phyloP scores from a whole-genome alignment of 2,797 vertebrate genomes.

The Peromyscus eremicus region DNA sequence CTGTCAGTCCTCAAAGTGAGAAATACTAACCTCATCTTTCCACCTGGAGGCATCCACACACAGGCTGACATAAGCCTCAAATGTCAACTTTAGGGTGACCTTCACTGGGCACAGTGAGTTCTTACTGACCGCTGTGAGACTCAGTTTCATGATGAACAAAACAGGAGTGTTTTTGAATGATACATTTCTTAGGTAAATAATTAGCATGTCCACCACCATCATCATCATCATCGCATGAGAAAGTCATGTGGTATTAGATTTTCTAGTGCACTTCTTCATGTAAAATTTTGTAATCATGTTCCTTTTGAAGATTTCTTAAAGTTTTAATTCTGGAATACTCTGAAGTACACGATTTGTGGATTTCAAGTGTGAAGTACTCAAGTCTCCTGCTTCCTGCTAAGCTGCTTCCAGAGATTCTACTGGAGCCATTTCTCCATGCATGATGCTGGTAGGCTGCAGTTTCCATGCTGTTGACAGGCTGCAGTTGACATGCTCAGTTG shows the following conservation, averaged over 20 bases:
- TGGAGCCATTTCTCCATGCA: background rate
- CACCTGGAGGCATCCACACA: background rate
- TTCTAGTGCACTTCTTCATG: background rate
- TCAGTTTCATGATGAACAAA: background rate
- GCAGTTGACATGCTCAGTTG: accelerated
- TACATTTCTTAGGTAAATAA: constrained; percentile 19
- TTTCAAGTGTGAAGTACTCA: background rate
- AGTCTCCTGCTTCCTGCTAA: background rate
- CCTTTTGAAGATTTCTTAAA: background rate
- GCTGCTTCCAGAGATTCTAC: background rate
- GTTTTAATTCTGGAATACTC: constrained; percentile 7
- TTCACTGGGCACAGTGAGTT: background rate
- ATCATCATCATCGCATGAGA: background rate
- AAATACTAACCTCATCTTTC: constrained; percentile 6
- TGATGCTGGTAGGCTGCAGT: too few species aligned
- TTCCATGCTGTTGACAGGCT: background rate
- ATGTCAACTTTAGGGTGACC: background rate
- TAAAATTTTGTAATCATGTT: background rate
- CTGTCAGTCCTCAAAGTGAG: background rate
- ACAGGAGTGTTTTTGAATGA: background rate
- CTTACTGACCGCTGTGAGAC: background rate
- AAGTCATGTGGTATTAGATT: background rate
- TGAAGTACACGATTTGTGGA: background rate
- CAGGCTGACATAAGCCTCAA: background rate
- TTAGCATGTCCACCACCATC: background rate